phyloP scores from a whole-genome alignment of 2,888 invertebrate species.

The Brachycybe producta region DNA sequence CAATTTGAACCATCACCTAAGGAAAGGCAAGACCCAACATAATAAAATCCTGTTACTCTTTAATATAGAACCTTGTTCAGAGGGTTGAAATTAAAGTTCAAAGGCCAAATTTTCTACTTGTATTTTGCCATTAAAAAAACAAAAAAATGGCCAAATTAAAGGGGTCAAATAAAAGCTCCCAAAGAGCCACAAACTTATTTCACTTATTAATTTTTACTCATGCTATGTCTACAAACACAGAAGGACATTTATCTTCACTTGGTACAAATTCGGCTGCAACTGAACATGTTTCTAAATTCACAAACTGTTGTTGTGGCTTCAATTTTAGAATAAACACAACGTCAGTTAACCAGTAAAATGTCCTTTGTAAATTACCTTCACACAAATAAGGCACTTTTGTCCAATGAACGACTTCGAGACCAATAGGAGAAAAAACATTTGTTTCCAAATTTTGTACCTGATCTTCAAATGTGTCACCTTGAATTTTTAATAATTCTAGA shows the following conservation, averaged over 20 bases:
- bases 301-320: not conserved
- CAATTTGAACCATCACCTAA: no score
- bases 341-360: constrained; percentile 74
- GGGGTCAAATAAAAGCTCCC: no score
- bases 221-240: no score
- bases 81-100: no score
- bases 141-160: no score
- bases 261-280: not conserved
- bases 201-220: no score
- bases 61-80: no score
- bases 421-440: constrained; percentile 48
- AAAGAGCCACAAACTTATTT: no score
- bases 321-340: constrained; percentile 54
- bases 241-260: not conserved
- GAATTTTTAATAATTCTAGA: constrained; percentile 26
- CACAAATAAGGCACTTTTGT: constrained; percentile 87
- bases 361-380: constrained; percentile 78
- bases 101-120: no score
- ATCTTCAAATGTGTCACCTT: constrained; percentile 39
- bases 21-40: no score
- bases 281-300: not conserved
- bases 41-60: no score
- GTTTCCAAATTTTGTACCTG: constrained; percentile 60
- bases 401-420: constrained; percentile 69
- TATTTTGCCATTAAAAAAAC: no score